Evolutionary conservation across 2,113 vertebrate genomes (phyloP), one percentile per base, ranked within the genome.

Genomic region (Acrocephalus arundinaceus): DNA sequence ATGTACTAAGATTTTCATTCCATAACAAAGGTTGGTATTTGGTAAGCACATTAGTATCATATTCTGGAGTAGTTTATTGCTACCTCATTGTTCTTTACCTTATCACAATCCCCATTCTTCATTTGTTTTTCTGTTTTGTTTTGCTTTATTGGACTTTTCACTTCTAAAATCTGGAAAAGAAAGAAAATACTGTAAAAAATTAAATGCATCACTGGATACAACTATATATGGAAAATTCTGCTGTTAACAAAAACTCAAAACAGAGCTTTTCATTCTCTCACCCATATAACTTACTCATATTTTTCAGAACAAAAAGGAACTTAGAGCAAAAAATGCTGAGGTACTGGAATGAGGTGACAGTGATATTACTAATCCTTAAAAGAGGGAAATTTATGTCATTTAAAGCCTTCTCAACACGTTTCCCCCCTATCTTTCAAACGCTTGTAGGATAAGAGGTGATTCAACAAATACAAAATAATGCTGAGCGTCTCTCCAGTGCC

Each of bases 51-150:
- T 37, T 35, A 51, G 15, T 21, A 46, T 33, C 24, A 23, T 27
- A 46, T 35, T 70, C 30, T 76, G 45, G 39, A 24, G 45, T 27
- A 43, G 4, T 41, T 90, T 67, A 67, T 39, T 85, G 33, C 31
- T 67, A 65, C 27, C 19, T 68, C 15, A 21, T 89, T 93, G 14
- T 63, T 37, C 70, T 94, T 96, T 97, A 99, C 99, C 99, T 99
- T 99, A 98, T 99, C 99, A 98, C 98, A 99, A 87, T 99, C 99
- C 37, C 98, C 97, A 90, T 98, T 99, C 93, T 98, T 99, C 79
- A 98, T 98, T 97, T 97, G 99, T 97, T 99, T 99, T 97, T 99
- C 99, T 95, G 98, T 98, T 79, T 99, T 99, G 96, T 94, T 98
- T 97, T 99, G 99, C 94, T 99, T 99, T 97, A 98, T 98, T 94